A percentile compares a stretch with the other conserved stretches of the same genome.
Evolutionary conservation across 2,797 vertebrate species (phyloP).

Genomic region (Phoeniculus purpureus): DNA sequence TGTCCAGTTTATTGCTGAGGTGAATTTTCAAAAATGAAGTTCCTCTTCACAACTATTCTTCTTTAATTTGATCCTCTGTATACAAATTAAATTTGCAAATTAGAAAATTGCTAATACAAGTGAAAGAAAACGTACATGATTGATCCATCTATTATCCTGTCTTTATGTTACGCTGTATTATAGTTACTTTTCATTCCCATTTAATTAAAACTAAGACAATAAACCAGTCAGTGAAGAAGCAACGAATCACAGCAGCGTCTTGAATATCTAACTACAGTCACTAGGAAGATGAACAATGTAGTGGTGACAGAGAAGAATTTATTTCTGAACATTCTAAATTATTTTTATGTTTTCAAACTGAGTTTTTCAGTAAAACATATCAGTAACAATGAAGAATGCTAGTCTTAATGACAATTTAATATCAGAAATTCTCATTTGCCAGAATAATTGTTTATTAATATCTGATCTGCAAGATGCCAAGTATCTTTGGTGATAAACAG

Average conservation of each 20-base stretch:
- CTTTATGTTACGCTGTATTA: not conserved
- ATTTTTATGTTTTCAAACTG: not conserved
- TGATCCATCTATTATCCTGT: constrained; percentile 36
- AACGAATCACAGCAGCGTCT: not conserved
- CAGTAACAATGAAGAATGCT: not conserved
- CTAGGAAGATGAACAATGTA: not conserved
- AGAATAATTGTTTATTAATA: not conserved
- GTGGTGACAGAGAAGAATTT: not conserved
- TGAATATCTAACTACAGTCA: not conserved
- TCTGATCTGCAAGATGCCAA: not conserved
- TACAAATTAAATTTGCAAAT: constrained; percentile 47
- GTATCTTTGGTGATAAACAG: not conserved
- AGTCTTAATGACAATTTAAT: not conserved
- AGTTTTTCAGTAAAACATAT: not conserved
- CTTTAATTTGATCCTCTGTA: constrained; percentile 22
- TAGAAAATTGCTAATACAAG: constrained; percentile 25
- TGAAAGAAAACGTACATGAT: constrained; percentile 46
- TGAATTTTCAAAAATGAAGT: constrained; percentile 35
- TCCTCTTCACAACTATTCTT: constrained; percentile 8
- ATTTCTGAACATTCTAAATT: not conserved
- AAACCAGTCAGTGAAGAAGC: not conserved
- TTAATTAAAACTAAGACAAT: constrained; percentile 54
- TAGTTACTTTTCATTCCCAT: not conserved
- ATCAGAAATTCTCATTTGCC: not conserved
- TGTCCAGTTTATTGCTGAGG: constrained; percentile 15